Evolutionary conservation across 1,140 invertebrate genomes (phyloP).

Genomic region (Saxidomus purpurata): DNA sequence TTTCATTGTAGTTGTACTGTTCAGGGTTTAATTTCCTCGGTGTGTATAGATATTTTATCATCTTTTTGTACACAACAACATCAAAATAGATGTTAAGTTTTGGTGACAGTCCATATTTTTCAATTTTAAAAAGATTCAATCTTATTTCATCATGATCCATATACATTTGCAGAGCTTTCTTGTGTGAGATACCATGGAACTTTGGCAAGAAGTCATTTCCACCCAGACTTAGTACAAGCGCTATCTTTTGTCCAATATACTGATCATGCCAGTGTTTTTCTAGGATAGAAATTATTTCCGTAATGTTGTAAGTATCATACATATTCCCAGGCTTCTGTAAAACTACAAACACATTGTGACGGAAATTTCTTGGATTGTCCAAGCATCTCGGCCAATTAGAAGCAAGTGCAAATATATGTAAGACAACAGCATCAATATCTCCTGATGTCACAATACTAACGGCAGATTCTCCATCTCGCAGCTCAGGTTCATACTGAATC

Average conservation of each 20-base stretch:
- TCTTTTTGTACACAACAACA: constrained; percentile 2
- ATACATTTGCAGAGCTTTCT: constrained; percentile 30
- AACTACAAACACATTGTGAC: constrained; percentile 44
- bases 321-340: constrained; percentile 53
- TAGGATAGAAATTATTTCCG: constrained; percentile 17
- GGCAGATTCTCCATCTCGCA: not conserved
- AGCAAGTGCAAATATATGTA: constrained; percentile 62
- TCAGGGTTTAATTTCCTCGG: not conserved
- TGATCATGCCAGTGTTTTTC: constrained; percentile 28
- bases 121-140: not conserved
- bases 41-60: constrained; percentile 29
- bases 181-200: constrained; percentile 59
- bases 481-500: not conserved
- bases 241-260: constrained; percentile 49
- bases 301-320: constrained; percentile 59
- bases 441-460: constrained; percentile 63
- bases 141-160: not conserved
- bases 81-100: not conserved
- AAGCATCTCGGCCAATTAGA: constrained; percentile 23
- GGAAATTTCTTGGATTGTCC: constrained; percentile 29
- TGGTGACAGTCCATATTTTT: not conserved
- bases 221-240: constrained; percentile 51
- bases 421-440: constrained; percentile 54
- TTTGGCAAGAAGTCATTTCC: constrained; percentile 65
- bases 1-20: constrained; percentile 10